Evolutionary conservation across 2,888 invertebrate genomes (phyloP).

Genomic region (Criorhina ranunculi): DNA sequence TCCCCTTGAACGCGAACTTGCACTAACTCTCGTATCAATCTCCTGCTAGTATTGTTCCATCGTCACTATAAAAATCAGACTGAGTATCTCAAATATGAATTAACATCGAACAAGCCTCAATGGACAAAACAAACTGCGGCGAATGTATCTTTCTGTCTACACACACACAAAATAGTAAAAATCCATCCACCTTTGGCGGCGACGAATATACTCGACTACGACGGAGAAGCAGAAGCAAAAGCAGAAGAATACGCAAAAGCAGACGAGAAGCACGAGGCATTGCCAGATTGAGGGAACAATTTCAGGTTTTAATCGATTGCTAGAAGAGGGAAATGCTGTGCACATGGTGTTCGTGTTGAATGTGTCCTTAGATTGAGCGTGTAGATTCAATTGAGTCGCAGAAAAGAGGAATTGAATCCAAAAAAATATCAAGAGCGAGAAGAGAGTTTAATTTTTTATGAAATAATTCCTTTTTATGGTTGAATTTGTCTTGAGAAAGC

Average conservation of each 20-base stretch:
- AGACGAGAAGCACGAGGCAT: slow-evolving; percentile 15
- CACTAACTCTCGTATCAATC: slow-evolving; percentile 53
- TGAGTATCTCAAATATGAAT: slow-evolving; percentile 60
- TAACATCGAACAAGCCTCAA: slow-evolving; percentile 72
- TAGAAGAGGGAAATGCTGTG: too few relatives aligned
- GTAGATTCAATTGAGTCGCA: too few relatives aligned
- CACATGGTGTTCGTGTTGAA: too few relatives aligned
- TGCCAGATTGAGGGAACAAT: too few relatives aligned
- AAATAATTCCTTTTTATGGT: too few relatives aligned
- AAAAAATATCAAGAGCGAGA: too few relatives aligned
- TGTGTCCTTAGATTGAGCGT: too few relatives aligned
- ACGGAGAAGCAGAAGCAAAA: slow-evolving; percentile 31
- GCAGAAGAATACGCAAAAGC: slow-evolving; percentile 27
- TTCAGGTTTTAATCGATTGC: too few relatives aligned
- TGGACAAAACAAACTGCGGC: slow-evolving; percentile 71
- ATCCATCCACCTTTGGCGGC: slow-evolving; percentile 51
- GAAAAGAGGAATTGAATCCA: too few relatives aligned
- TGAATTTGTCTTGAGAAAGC: too few relatives aligned
- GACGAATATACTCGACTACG: slow-evolving; percentile 46
- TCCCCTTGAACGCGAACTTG: slow-evolving; percentile 64
- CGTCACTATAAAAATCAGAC: slow-evolving; percentile 73
- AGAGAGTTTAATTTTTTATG: too few relatives aligned
- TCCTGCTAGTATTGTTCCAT: slow-evolving; percentile 67
- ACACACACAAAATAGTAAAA: slow-evolving; percentile 60
- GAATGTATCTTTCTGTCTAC: slow-evolving; percentile 63